Conservation (phyloP, 1,140 invertebrate genomes). For the Euwallacea similis region DNA sequence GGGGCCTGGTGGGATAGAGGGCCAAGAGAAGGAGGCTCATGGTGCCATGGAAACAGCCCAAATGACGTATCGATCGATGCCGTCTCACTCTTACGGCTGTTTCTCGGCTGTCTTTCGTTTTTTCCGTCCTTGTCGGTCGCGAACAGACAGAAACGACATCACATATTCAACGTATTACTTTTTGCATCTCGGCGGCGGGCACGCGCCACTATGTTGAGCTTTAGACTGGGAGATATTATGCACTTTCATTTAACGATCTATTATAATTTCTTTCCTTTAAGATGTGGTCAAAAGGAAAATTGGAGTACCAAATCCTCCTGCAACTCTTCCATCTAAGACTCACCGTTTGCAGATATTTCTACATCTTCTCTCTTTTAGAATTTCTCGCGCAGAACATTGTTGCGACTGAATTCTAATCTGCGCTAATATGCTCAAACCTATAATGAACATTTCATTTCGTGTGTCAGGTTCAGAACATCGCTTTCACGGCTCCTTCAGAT, state of each 20-base stretch:
- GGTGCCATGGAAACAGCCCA: slow-evolving; percentile 53
- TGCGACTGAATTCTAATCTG: too few species aligned
- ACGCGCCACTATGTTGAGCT: slow-evolving; percentile 27
- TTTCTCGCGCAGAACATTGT: too few species aligned
- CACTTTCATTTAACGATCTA: background rate
- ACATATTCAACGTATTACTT: slow-evolving; percentile 56
- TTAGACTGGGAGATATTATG: background rate
- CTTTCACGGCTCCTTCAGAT: too few species aligned
- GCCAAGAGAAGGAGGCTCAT: slow-evolving; percentile 47
- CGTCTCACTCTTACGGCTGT: slow-evolving; percentile 45
- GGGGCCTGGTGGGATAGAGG: slow-evolving; percentile 29
- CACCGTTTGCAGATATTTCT: too few species aligned
- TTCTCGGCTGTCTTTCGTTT: slow-evolving; percentile 32
- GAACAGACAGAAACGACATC: slow-evolving; percentile 47
- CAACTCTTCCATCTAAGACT: too few species aligned
- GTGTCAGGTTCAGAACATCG: too few species aligned
- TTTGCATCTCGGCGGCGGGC: slow-evolving; percentile 43
- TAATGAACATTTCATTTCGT: too few species aligned
- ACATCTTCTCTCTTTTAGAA: too few species aligned
- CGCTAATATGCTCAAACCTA: too few species aligned
- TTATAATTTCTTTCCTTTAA: too few species aligned
- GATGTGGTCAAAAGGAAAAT: too few species aligned
- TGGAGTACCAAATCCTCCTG: too few species aligned
- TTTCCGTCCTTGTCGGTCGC: slow-evolving; percentile 36
- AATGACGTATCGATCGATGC: slow-evolving; percentile 50